Base-by-base conservation (phyloP, 2,888 invertebrate species). In the Rhamnusium bicolor region DNA sequence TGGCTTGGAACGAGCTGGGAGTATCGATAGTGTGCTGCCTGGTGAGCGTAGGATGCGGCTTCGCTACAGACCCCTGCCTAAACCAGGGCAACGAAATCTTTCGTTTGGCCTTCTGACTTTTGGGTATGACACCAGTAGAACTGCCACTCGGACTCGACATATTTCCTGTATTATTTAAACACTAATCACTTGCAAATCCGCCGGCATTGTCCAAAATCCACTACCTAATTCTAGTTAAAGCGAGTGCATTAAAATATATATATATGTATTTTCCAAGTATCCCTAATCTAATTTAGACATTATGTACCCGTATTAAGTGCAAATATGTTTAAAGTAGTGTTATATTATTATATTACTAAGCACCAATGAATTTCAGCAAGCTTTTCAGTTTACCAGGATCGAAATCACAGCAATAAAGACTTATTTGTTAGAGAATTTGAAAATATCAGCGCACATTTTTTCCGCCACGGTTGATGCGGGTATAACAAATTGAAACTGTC, bases 21-120 rank as follows among this genome's bases (percentile, higher is more conserved):
- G 96, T 95, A 89, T 96, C 96, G 89, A 96, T 96, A 88, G 96
- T 96, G 88, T 96, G 96, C 88, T 96, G 96, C 69, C 96, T 92
- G 74, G 95, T 92, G 71, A 96, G 91, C 70, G 92, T 91, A 76
- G 94, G 93, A 88, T 94, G 95, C 67, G 92, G 91, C 83, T 92
- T 91, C 84, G 92, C 91, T 81, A 94, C 92, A 74, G 95, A 95
- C 83, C 92, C 93, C 88, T 96, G 95, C 67, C 96, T 91, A 89
- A 96, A 96, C 96, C 96, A 96, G 79, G 96, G 96, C 86, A 96
- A 89, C 69, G 96, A 96, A 83, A 96, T 96, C 89, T 96, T 96
- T 84, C 96, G 92, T 76, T 94, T 92, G 81, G 93, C 92, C 86
- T 94, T 95, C 86, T 93, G 91, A 88, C 90, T 91, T 72, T 86